Base-by-base conservation (phyloP, 2,113 vertebrate genomes). In the Sinocyclocheilus grahami region DNA sequence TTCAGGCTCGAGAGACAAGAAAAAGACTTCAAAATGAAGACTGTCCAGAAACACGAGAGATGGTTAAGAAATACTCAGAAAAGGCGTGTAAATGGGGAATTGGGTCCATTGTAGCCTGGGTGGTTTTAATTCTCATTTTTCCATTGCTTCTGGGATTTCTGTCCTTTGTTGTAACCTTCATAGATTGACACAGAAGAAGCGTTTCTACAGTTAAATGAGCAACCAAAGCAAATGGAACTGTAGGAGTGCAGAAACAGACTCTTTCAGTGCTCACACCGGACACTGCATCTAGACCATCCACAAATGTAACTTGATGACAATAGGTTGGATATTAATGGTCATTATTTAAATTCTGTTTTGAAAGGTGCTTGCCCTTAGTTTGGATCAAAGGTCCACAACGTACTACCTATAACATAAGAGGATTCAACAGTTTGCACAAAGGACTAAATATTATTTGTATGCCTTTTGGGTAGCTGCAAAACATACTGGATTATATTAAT, bases 141-240 rank as follows among this genome's bases (percentile, higher is more conserved):
- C 93, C 92, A 4, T 0, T 91, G 0, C 88, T 96, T 1, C n/a
- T 95, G 69, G 91, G 62, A 4, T 88, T 97, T 55, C 4, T 94
- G 13, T 96, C 97, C 0, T 97, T 94, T 76, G 60, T 96, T 7
- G 0, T 96, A 63, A 94, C 96, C 0, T 90, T 95, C 27, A 85
- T 67, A 37, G 92, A 97, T 85, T 96, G 88, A 94, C 33, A 27
- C 60, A 10, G 62, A n/a, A 58, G 27, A 71, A 39, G 7, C 20
- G 1, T 20, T 81, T 37, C 37, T 3, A 22, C 37, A 60, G 5
- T 13, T 60, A 71, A 33, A 37, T 55, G 5, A 18, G 16, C 4
- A 16, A 53, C 48, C 48, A 51, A 13, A 51, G 12, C 48, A 51
- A 51, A 13, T 20, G 7, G 7, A 69, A 69, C 67, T 69, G 14